A percentile compares a stretch with the other conserved stretches of the same genome.
These are phyloP conservation scores for Lutjanus argentimaculatus DNA, from an alignment of 2,797 vertebrate genomes.

Conservation along the genomic window DNA sequence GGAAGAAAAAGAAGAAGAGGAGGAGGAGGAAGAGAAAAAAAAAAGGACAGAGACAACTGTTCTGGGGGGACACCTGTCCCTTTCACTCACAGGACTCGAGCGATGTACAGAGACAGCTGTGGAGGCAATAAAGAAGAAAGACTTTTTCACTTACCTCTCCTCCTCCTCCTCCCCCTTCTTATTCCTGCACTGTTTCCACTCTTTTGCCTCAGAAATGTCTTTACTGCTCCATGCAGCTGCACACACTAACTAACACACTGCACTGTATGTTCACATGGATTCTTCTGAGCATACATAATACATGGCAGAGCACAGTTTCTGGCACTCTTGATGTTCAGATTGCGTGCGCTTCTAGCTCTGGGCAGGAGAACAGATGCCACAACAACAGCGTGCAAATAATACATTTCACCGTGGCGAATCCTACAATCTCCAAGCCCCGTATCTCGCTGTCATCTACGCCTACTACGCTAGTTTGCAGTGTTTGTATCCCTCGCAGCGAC, in stretches of 20 bases:
- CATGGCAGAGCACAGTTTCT: slow-evolving; percentile 72
- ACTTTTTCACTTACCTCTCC: slow-evolving; percentile 64
- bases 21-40: slow-evolving; percentile 17
- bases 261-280: slow-evolving; percentile 57
- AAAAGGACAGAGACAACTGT: slow-evolving; percentile 76
- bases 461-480: slow-evolving; percentile 39
- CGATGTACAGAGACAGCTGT: slow-evolving; percentile 85
- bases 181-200: slow-evolving; percentile 57
- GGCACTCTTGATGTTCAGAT: slow-evolving; percentile 77
- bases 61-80: slow-evolving; percentile 84
- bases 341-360: slow-evolving; percentile 71
- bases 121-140: slow-evolving; percentile 78
- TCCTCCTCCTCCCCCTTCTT: slow-evolving; percentile 11
- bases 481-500: slow-evolving; percentile 44
- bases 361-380: slow-evolving; percentile 81
- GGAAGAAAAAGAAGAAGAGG: slow-evolving; percentile 46
- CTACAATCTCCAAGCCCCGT: slow-evolving; percentile 48
- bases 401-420: slow-evolving; percentile 51
- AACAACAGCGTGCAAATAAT: slow-evolving; percentile 66
- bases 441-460: slow-evolving; percentile 57
- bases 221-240: slow-evolving; percentile 55
- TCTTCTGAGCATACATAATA: slow-evolving; percentile 79
- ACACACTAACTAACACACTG: slow-evolving; percentile 33
- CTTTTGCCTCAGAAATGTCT: slow-evolving; percentile 50
- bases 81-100: slow-evolving; percentile 77